Percentiles rank a stretch among this genome's conserved stretches.
These are phyloP conservation scores for Agrotis exclamationis DNA, from an alignment of 2,888 invertebrate genomes.

Conservation along the genomic window DNA sequence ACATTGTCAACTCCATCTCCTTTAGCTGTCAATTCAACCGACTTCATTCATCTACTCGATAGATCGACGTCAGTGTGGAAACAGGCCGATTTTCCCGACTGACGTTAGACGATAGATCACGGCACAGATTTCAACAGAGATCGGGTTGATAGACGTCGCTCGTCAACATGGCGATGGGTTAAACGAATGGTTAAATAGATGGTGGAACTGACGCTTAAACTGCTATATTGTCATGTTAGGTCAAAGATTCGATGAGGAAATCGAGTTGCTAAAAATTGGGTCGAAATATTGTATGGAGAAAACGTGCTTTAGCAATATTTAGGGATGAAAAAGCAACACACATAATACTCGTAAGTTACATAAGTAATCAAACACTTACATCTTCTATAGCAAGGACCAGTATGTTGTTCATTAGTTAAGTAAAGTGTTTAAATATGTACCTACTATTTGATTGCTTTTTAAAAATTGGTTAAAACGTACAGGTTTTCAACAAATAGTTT, in stretches of 20 bases:
- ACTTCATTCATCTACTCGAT: background rate
- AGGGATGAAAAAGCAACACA: no score
- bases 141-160: conserved; percentile 36
- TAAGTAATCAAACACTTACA: no score
- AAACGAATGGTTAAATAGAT: conserved; percentile 2
- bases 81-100: conserved; percentile 6
- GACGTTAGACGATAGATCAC: conserved; percentile 38
- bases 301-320: no score
- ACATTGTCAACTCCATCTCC: background rate
- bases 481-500: no score
- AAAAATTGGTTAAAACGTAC: no score
- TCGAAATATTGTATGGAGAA: background rate
- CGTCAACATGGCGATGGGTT: conserved; percentile 4
- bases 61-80: conserved; percentile 7
- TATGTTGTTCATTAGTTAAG: no score
- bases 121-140: conserved; percentile 5
- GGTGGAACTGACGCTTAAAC: background rate
- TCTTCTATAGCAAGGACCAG: no score
- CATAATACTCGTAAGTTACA: no score
- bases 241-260: background rate
- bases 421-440: no score
- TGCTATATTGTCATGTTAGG: background rate
- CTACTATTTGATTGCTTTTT: no score
- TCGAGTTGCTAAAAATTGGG: no score
- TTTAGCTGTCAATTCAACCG: background rate